Percentiles rank a stretch among this genome's conserved stretches.
phyloP scores from a whole-genome alignment of 2,888 invertebrate species.

The Platycheirus albimanus region DNA sequence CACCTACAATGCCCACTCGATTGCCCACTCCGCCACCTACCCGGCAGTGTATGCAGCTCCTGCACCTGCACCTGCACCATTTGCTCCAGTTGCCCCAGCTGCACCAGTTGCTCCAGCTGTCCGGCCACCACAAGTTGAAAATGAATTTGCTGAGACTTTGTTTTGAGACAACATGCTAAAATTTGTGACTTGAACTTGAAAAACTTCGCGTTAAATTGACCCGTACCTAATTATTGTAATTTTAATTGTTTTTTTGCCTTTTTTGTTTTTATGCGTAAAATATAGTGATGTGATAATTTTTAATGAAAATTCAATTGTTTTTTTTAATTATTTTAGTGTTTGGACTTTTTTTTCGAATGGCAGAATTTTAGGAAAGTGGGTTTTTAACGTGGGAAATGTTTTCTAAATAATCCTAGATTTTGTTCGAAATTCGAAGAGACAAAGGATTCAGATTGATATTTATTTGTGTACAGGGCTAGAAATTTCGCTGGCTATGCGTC shows the following conservation, averaged over 20 bases:
- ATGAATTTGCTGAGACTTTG: constrained; percentile 56
- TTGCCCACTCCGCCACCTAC: constrained; percentile 75
- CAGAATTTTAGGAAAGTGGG: too few species aligned
- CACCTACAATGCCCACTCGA: constrained; percentile 75
- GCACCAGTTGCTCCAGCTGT: constrained; percentile 83
- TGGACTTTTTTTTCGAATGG: too few species aligned
- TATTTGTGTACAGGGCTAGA: too few species aligned
- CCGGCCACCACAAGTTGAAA: constrained; percentile 75
- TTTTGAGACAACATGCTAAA: constrained; percentile 24
- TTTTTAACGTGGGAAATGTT: too few species aligned
- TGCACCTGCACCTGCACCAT: constrained; percentile 54
- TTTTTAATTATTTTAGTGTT: not conserved
- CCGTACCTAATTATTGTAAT: constrained; percentile 16
- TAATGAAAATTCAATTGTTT: not conserved
- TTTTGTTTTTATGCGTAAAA: constrained; percentile 22
- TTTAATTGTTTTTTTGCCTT: constrained; percentile 16
- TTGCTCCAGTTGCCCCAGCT: constrained; percentile 75
- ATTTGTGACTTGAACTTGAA: not conserved
- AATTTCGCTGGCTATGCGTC: too few species aligned
- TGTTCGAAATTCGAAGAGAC: too few species aligned
- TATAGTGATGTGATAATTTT: constrained; percentile 40
- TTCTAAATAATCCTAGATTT: too few species aligned
- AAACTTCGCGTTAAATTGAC: constrained; percentile 32
- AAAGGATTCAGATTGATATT: too few species aligned
- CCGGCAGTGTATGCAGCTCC: constrained; percentile 76